phyloP scores from a whole-genome alignment of 2,797 vertebrate genomes.

The Myripristis jacobus region DNA sequence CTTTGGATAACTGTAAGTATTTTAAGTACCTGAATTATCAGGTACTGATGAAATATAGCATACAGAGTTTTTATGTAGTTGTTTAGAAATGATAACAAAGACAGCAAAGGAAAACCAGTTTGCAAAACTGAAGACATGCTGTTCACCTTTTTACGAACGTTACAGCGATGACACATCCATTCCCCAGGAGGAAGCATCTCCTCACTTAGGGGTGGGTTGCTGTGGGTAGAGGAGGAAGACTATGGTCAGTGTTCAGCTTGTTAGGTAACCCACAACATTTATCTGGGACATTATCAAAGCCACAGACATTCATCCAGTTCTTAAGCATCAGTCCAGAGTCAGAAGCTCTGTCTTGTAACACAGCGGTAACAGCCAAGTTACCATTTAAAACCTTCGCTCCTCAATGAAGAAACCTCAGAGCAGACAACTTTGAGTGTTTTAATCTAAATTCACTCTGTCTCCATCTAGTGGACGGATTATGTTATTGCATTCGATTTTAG shows the following conservation, averaged over 20 bases:
- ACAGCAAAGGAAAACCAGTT: neutral
- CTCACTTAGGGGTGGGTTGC: constrained; percentile 97
- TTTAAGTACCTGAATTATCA: no score
- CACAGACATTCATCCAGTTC: no score
- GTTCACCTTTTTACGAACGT: constrained; percentile 92
- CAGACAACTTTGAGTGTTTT: neutral
- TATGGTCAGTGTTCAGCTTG: neutral
- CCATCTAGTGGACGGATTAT: constrained; percentile 46
- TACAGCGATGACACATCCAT: constrained; percentile 99
- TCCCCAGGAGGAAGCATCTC: constrained; percentile 98
- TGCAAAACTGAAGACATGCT: neutral
- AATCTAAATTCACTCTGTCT: constrained; percentile 8
- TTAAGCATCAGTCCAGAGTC: no score
- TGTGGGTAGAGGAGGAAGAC: constrained; percentile 57
- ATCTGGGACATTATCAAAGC: no score
- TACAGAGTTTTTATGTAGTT: neutral
- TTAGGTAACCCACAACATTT: neutral
- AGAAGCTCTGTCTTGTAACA: no score
- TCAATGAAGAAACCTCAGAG: no score
- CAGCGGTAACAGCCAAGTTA: no score
- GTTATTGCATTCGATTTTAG: neutral
- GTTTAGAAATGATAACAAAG: neutral
- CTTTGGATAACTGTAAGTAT: neutral
- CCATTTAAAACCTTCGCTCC: no score
- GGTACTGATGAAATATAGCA: neutral